These are phyloP conservation scores for Spilogale gracilis DNA, from an alignment of 2,113 vertebrate genomes.

Conservation along the genomic window DNA sequence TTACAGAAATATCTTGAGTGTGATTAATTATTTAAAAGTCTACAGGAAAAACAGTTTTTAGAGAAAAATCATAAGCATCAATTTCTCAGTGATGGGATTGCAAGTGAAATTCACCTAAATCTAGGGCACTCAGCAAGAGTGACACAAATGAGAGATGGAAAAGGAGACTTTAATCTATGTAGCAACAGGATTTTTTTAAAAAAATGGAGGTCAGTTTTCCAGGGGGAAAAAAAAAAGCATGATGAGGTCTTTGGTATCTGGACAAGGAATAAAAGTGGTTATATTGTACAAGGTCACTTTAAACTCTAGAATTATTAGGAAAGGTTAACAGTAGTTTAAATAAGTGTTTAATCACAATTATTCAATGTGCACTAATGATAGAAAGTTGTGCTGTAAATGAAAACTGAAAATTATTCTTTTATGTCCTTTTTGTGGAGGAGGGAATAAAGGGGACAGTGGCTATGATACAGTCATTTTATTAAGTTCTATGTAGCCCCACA, in stretches of 20 bases:
- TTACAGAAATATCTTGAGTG: background rate
- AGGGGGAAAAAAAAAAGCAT: background rate
- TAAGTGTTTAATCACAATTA: constrained; percentile 48
- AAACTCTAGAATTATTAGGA: constrained; percentile 41
- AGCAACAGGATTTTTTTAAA: background rate
- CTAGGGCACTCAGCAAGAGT: background rate
- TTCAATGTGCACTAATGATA: background rate
- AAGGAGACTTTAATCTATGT: background rate
- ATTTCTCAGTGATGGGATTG: background rate
- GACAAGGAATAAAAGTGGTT: constrained; percentile 52
- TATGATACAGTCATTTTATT: constrained; percentile 27
- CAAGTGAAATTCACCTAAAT: background rate
- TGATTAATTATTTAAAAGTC: constrained; percentile 10
- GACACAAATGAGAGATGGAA: background rate
- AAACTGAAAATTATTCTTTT: background rate
- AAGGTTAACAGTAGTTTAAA: constrained; percentile 30
- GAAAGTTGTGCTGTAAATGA: background rate
- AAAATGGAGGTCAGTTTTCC: background rate
- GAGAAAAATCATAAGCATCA: background rate
- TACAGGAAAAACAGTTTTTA: background rate
- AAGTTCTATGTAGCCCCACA: background rate
- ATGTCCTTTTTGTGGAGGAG: background rate
- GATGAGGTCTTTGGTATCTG: background rate
- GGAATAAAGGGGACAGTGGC: background rate
- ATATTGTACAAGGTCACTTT: background rate